Evolutionary conservation across 64 coral and sea anemone genomes (phyloP).

Genomic region (Montipora efflorescens): DNA sequence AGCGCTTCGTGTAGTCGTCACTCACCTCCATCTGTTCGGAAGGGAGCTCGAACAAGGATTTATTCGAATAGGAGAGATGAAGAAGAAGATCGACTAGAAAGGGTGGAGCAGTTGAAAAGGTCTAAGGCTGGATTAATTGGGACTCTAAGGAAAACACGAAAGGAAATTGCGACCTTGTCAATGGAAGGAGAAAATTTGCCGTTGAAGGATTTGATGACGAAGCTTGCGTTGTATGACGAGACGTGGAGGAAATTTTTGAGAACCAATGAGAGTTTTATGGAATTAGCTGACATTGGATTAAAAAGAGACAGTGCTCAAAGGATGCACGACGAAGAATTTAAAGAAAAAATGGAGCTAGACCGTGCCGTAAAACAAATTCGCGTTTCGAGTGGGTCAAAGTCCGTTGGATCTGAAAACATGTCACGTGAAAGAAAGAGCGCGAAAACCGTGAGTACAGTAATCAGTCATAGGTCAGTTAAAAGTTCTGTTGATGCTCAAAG

Average conservation of each 20-base stretch:
- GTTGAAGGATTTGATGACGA: constrained; percentile 25
- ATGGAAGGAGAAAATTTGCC: constrained; percentile 1
- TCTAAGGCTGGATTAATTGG: no score
- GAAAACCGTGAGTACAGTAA: constrained; percentile 36
- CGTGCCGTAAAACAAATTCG: neutral
- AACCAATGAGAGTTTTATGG: constrained; percentile 3
- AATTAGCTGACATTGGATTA: neutral
- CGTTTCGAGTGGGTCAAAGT: neutral
- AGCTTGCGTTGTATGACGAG: constrained; percentile 39
- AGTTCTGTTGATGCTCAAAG: neutral
- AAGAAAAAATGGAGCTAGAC: constrained; percentile 52
- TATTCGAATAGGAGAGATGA: neutral
- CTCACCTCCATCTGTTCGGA: no score
- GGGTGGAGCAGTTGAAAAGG: no score
- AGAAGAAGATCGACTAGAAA: no score
- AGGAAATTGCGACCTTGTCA: neutral
- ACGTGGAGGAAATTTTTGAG: constrained; percentile 50
- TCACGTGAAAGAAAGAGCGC: neutral
- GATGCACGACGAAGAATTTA: constrained; percentile 24
- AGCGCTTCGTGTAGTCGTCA: no score
- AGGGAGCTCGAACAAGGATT: no score
- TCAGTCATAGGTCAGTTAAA: neutral
- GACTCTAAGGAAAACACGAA: no score
- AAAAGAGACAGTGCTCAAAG: neutral
- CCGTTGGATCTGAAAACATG: neutral